A percentile compares a stretch with the other conserved stretches of the same genome.
These are phyloP conservation scores for Sebastes oblongus DNA, from an alignment of 2,797 vertebrate species.

Conservation along the genomic window DNA sequence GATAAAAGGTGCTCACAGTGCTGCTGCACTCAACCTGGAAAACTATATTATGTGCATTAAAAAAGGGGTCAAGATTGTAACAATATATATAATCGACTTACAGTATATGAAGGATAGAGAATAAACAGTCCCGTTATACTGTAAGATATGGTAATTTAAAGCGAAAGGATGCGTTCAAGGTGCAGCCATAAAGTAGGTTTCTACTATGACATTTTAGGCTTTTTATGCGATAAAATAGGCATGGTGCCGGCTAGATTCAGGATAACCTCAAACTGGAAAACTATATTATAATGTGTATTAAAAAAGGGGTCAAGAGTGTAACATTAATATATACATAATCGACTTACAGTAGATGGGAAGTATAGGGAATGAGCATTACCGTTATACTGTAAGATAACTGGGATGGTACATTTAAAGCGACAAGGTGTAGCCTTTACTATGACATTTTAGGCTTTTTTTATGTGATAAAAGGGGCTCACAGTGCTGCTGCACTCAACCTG, in stretches of 20 bases:
- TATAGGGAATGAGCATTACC: conserved; percentile 2
- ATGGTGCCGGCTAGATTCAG: too few species aligned
- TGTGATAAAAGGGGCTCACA: too few species aligned
- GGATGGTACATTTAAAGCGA: neutral
- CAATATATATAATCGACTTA: conserved; percentile 7
- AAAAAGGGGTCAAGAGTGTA: conserved; percentile 20
- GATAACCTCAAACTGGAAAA: conserved; percentile 25
- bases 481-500: conserved; percentile 38
- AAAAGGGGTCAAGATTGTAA: conserved; percentile 18
- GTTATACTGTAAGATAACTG: neutral
- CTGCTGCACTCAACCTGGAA: conserved; percentile 41
- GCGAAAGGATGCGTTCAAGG: too few species aligned
- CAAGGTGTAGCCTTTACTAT: neutral
- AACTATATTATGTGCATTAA: conserved; percentile 18
- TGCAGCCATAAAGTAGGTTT: neutral
- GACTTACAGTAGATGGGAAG: conserved; percentile 2
- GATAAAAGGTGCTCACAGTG: too few species aligned
- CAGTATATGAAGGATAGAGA: conserved; percentile 5
- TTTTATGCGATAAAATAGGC: too few species aligned
- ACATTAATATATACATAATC: neutral
- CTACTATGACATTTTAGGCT: neutral
- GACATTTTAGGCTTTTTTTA: too few species aligned
- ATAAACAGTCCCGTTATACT: neutral
- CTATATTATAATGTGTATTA: conserved; percentile 13
- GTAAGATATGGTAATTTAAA: too few species aligned